Base-by-base conservation (phyloP, 92 coral and sea anemone species). In the Galaxea fascicularis region DNA sequence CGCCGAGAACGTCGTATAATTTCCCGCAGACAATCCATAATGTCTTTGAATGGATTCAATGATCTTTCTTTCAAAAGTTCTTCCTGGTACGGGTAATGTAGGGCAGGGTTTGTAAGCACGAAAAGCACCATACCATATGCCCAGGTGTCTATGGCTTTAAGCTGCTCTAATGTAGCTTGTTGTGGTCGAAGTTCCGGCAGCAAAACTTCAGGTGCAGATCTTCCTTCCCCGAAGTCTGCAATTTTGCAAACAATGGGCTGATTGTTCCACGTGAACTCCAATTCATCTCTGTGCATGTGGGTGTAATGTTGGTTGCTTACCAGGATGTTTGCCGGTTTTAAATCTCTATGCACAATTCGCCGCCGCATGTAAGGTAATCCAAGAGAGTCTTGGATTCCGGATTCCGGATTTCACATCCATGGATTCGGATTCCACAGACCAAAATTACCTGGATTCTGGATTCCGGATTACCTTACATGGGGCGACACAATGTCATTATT, bases 141-240 rank as follows among this genome's bases (percentile, higher is more conserved):
- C 83, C 83, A 78, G 73, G 31, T 44, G 83, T 76, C 81, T n/a
- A 76, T 31, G 27, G 82, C 66, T 62, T 77, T 77, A n/a, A 77
- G 66, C 68, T 77, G 60, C 78, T 73, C 62, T 45, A 74, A 56
- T 51, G 65, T 78, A 39, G 70, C 73, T 65, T 78, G 30, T 15
- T 62, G 70, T 70, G 74, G 74, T 70, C 20, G 74, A 35, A 70
- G 74, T 39, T 60, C 74, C 20, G 4, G 83, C 57, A 78, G 83
- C 20, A 57, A 45, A 45, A 78, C 44, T 78, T 62, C 83, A 20
- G 82, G 82, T 39, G 82, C 66, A 15, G 51, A 76, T 76, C 65
- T 29, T 46, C 81, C 60, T 57, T 76, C 81, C 46, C 81, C 65
- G 51, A 76, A 76, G 51, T 54, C 81, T 27, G 81, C 81, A 52